Evolutionary conservation across 2,113 vertebrate species (phyloP).

Genomic region (Vulpes lagopus): DNA sequence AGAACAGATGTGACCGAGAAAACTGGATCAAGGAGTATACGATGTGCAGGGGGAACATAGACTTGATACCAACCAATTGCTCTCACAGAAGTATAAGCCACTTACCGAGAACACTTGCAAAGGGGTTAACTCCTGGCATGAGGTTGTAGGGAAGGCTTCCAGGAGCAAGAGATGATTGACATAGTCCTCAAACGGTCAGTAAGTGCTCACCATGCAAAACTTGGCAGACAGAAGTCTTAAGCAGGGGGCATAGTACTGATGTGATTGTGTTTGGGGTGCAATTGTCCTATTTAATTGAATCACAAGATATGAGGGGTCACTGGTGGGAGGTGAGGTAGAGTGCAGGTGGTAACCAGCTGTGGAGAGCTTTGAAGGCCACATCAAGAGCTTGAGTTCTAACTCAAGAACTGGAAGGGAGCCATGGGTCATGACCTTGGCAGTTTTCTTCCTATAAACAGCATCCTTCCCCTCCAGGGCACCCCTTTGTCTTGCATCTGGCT

Average conservation of each 20-base stretch:
- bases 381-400: background rate
- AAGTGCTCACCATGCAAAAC: background rate
- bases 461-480: background rate
- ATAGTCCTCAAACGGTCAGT: rapidly evolving
- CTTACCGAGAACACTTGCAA: background rate
- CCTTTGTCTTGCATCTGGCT: background rate
- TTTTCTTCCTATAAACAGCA: background rate
- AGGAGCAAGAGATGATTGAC: background rate
- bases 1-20: no score
- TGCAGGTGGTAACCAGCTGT: background rate
- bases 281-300: background rate
- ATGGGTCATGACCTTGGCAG: background rate
- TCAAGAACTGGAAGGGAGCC: background rate
- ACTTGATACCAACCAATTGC: background rate
- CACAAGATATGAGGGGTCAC: background rate
- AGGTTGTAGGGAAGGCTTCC: background rate
- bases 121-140: background rate
- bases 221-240: background rate
- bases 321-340: background rate
- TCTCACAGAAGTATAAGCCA: background rate
- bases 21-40: rapidly evolving
- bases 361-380: background rate
- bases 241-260: background rate
- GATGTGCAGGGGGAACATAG: rapidly evolving
- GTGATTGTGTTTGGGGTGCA: background rate